Evolutionary conservation across 2,113 vertebrate genomes (phyloP), one percentile per base, ranked within the genome.

Genomic region (Platichthys flesus): DNA sequence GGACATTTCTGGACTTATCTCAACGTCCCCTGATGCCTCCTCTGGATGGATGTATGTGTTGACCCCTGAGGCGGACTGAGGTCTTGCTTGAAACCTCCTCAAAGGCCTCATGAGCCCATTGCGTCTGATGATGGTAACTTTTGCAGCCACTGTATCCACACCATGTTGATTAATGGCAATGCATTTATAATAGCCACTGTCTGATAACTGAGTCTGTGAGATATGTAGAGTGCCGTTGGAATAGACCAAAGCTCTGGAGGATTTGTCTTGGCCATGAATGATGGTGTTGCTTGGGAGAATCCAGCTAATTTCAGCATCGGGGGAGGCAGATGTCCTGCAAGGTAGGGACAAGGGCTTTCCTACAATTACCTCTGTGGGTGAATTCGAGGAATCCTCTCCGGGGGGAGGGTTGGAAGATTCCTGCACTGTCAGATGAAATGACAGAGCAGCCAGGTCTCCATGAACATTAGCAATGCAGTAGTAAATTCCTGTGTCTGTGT

Each of bases 141-240:
- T 93, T 42, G 95, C 85, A 2, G 89, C 85, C 52, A 95, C 76
- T 0, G 93, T 92, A 67, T 97, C 96, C 1, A 88, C 90, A 4
- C 97, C 97, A 5, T 93, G 93, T 40, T 86, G 92, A 87, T 97
- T 98, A 57, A 96, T 64, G 6, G 97, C 97, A 8, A 97, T 86
- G 5, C 97, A 99, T 47, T 91, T 94, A 88, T 99, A 99, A 87
- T 93, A 76, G 15, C 97, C 97, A 24, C 83, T 93, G 15, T 99
- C 96, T 6, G 81, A 79, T 2, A 88, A 13, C 0, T 91, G 95
- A 64, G 91, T 83, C 49, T 92, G 83, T 21, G 91, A 87, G 71
- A 99, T 93, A 14, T 92, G 54, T 2, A 98, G 90, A 0, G 95
- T 94, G 5, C 97, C 97, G 0, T 97, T 93, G 16, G 91, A 55